Conservation (phyloP, 2,888 invertebrate species). For the Ceraclea dissimilis region DNA sequence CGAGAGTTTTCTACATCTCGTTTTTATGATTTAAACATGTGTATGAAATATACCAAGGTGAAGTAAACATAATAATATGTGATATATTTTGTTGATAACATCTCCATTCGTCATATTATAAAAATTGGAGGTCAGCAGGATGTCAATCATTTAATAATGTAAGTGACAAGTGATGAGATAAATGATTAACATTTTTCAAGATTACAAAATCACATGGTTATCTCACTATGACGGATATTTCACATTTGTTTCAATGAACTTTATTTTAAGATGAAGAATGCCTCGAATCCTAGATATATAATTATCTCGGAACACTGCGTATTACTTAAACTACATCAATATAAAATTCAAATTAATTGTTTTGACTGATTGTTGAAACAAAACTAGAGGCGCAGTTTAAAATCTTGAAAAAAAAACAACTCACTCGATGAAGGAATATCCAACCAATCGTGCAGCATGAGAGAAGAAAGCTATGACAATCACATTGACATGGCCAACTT, state of each 20-base stretch:
- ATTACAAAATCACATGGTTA: slow-evolving; percentile 12
- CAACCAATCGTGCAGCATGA: slow-evolving; percentile 72
- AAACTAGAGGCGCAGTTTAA: too few relatives aligned
- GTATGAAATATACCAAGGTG: not conserved
- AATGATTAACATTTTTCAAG: slow-evolving; percentile 10
- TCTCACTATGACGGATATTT: slow-evolving; percentile 2
- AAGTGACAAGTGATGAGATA: slow-evolving; percentile 9
- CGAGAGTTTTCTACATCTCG: too few relatives aligned
- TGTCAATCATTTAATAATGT: slow-evolving; percentile 1
- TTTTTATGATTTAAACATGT: too few relatives aligned
- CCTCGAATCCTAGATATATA: too few relatives aligned
- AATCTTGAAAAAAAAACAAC: too few relatives aligned
- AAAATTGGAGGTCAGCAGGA: slow-evolving; percentile 5
- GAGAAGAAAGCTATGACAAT: slow-evolving; percentile 80
- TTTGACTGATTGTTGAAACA: too few relatives aligned
- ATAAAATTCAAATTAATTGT: too few relatives aligned
- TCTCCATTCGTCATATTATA: not conserved
- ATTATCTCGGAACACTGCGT: too few relatives aligned
- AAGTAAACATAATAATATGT: too few relatives aligned
- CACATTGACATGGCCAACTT: slow-evolving; percentile 75
- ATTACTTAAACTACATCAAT: too few relatives aligned
- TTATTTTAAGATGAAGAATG: not conserved
- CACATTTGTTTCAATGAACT: slow-evolving; percentile 6
- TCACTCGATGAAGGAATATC: slow-evolving; percentile 81
- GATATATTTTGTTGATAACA: too few relatives aligned